Base-by-base conservation (phyloP, 2,113 vertebrate species). In the Rafetus swinhoei region DNA sequence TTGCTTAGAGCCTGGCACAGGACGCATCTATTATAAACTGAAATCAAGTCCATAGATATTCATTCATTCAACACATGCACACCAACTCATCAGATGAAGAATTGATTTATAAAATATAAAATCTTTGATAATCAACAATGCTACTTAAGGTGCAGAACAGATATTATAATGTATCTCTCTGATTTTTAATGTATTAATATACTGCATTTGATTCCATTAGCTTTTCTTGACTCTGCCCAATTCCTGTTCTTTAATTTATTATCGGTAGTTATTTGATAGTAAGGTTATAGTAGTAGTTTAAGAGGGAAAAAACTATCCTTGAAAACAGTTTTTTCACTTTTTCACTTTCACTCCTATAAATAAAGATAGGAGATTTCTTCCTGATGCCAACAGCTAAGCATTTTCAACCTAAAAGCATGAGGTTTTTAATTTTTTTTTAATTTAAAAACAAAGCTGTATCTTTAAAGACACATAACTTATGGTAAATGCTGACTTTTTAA, bases 71-170 rank as follows among this genome's bases (percentile, higher is more conserved):
- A 3, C 24, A 89, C 1, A 3, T 32, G 18, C 53, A 1, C 60
- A 72, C 2, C 1, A 81, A 29, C 55, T 79, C 18, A 69, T 91
- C 72, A 24, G 21, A 86, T 11, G 9, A 8, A 62, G 6, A 82
- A 18, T 39, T 65, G 27, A 8, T 39, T 85, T 54, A 27, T 0
- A 74, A 18, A 74, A 5, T 0, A 0, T 32, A 85, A 12, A 91
- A 87, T 82, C 24, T 81, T 82, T 54, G 53, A 69, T 69, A 69
- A 69, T 69, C 65, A 69, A 69, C 32, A n/a, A 32, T n/a, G 32
- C 7, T 69, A 69, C 11, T 2, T 77, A 16, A 85, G 21, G 32
- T 91, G 90, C 59, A 77, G 92, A 88, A 90, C 1, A 9, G 10
- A 55, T 14, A 74, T 9, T 32, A 14, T 18, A 83, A 55, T 1